Evolutionary conservation across 2,888 invertebrate species (phyloP).

Genomic region (Liodrosophila aerea): DNA sequence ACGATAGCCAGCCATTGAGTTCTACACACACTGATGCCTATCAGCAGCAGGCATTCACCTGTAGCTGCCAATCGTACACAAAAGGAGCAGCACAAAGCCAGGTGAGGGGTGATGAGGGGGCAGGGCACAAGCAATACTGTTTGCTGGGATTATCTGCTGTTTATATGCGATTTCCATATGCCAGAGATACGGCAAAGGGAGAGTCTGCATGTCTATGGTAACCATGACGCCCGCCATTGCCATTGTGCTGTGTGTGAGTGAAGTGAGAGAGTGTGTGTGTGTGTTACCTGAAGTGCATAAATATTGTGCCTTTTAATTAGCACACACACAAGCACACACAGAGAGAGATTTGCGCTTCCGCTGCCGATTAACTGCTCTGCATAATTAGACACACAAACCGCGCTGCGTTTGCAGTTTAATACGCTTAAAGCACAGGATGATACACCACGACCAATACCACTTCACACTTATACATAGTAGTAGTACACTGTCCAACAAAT

Average conservation of each 20-base stretch:
- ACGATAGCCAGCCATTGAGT: conserved; percentile 17
- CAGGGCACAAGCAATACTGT: conserved; percentile 50
- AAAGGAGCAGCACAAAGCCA: conserved; percentile 16
- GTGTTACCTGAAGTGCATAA: conserved; percentile 52
- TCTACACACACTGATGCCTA: not conserved
- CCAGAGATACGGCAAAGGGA: conserved; percentile 9
- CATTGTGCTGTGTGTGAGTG: conserved; percentile 25
- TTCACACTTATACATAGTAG: too few relatives aligned
- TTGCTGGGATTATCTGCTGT: conserved; percentile 68
- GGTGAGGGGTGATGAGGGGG: not conserved
- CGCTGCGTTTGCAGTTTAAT: conserved; percentile 37
- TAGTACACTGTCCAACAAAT: conserved; percentile 31
- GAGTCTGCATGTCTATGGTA: conserved; percentile 34
- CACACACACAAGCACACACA: conserved; percentile 44
- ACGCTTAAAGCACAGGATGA: conserved; percentile 30
- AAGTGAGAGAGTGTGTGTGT: conserved; percentile 16
- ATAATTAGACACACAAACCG: conserved; percentile 48
- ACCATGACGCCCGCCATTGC: conserved; percentile 64
- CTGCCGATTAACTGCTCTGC: conserved; percentile 43
- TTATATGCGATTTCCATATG: conserved; percentile 71
- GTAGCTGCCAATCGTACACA: conserved; percentile 24
- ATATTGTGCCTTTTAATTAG: conserved; percentile 75
- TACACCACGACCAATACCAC: too few relatives aligned
- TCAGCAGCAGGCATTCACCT: conserved; percentile 34
- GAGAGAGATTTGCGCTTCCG: conserved; percentile 37